Conservation (phyloP, 2,888 invertebrate genomes). For the Trichacis sp. region DNA sequence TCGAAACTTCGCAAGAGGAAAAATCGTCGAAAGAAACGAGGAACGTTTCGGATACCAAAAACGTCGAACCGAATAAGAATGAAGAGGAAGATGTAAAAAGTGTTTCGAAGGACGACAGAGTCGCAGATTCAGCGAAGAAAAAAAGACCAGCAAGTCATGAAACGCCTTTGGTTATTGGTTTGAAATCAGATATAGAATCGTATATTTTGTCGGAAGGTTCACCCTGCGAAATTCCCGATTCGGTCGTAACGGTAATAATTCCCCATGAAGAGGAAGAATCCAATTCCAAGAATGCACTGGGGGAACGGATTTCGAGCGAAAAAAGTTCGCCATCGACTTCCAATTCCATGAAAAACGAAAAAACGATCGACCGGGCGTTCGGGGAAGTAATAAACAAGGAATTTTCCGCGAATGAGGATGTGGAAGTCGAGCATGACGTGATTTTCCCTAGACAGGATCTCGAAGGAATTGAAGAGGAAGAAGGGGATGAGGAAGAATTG, state of each 20-base stretch:
- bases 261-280: conserved; percentile 47
- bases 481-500: conserved; percentile 31
- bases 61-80: neutral
- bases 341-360: conserved; percentile 8
- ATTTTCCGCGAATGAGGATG: conserved; percentile 33
- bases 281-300: conserved; percentile 10
- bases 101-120: conserved; percentile 1
- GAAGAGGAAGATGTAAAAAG: neutral
- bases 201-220: conserved; percentile 63
- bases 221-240: conserved; percentile 62
- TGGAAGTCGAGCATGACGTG: conserved; percentile 45
- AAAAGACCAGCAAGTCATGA: neutral
- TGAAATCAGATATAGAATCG: conserved; percentile 26
- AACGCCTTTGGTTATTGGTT: conserved; percentile 2
- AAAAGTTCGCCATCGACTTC: neutral
- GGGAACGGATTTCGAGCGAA: neutral
- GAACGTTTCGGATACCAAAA: neutral
- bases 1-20: conserved; percentile 6
- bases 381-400: conserved; percentile 48
- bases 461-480: conserved; percentile 59
- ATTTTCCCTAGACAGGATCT: conserved; percentile 53
- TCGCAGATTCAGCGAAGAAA: neutral
- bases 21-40: neutral
- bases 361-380: conserved; percentile 38
- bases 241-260: conserved; percentile 62